These are phyloP conservation scores for Coecobrya sp. DNA, from an alignment of 2,888 invertebrate species.

Conservation along the genomic window DNA sequence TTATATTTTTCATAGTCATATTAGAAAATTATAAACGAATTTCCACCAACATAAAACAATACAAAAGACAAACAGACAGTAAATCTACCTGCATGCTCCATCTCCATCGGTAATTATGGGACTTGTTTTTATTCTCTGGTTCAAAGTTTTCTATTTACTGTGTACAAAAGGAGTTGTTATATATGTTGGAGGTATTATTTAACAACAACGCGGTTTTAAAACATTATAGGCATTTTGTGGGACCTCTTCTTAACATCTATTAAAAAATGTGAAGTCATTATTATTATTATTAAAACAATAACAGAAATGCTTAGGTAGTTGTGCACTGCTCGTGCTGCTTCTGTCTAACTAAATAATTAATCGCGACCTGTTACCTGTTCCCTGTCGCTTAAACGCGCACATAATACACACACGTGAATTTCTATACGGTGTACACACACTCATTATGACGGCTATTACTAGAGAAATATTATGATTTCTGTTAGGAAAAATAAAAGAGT, in stretches of 20 bases:
- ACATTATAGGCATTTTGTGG: background rate
- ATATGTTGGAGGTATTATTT: conserved; percentile 25
- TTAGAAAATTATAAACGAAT: conserved; percentile 11
- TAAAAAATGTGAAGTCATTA: conserved; percentile 61
- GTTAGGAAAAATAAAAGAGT: conserved; percentile 40
- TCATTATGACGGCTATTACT: conserved; percentile 44
- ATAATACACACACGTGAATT: conserved; percentile 22
- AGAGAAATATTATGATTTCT: conserved; percentile 37
- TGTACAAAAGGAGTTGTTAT: background rate
- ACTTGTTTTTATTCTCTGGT: conserved; percentile 58
- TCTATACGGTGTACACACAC: conserved; percentile 22
- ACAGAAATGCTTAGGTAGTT: conserved; percentile 32
- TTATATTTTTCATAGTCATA: conserved; percentile 37
- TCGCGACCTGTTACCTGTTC: conserved; percentile 33
- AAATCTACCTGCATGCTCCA: conserved; percentile 73
- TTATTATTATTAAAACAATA: conserved; percentile 57
- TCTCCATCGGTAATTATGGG: conserved; percentile 75
- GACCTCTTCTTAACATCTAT: conserved; percentile 33
- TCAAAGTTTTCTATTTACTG: conserved; percentile 44
- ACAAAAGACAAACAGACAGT: conserved; percentile 35
- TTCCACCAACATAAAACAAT: conserved; percentile 46
- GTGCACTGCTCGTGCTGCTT: background rate
- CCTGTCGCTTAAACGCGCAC: background rate
- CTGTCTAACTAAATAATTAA: conserved; percentile 63
- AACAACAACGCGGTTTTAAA: conserved; percentile 15